Conservation (phyloP, 2,888 invertebrate species). For the Galerucella nymphaeae region DNA sequence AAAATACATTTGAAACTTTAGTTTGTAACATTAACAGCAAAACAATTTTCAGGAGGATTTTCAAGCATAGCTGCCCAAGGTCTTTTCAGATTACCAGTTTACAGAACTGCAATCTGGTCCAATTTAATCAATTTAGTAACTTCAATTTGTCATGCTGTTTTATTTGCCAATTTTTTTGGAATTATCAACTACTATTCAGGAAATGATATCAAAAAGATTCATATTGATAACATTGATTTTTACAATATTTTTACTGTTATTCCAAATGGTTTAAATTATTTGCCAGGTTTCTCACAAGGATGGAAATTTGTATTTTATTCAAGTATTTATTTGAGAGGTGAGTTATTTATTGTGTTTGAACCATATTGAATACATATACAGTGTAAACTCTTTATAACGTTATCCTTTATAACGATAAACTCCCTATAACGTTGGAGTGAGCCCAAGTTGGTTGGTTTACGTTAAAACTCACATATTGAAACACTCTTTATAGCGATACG, state of each 20-base stretch:
- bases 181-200: slow-evolving; percentile 25
- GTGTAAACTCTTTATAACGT: too few species aligned
- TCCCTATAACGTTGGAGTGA: too few species aligned
- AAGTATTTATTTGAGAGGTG: slow-evolving; percentile 35
- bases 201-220: slow-evolving; percentile 10
- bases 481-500: too few species aligned
- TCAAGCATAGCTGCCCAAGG: slow-evolving; percentile 37
- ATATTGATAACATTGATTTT: slow-evolving; percentile 19
- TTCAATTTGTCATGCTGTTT: slow-evolving; percentile 21
- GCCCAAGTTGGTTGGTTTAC: too few species aligned
- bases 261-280: slow-evolving; percentile 33
- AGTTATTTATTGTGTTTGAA: not conserved
- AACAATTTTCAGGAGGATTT: slow-evolving; percentile 33
- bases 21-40: not conserved
- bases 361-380: too few species aligned
- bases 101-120: slow-evolving; percentile 29
- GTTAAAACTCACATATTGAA: too few species aligned
- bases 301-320: slow-evolving; percentile 41
- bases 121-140: slow-evolving; percentile 33
- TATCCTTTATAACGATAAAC: too few species aligned
- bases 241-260: slow-evolving; percentile 33
- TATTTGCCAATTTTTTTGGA: slow-evolving; percentile 36
- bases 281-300: slow-evolving; percentile 28
- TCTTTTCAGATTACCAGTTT: slow-evolving; percentile 34
- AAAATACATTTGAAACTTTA: not conserved